A percentile compares a stretch with the other conserved stretches of the same genome.
Conservation (phyloP, 2,888 invertebrate genomes). For the Drymonia ruficornis region DNA sequence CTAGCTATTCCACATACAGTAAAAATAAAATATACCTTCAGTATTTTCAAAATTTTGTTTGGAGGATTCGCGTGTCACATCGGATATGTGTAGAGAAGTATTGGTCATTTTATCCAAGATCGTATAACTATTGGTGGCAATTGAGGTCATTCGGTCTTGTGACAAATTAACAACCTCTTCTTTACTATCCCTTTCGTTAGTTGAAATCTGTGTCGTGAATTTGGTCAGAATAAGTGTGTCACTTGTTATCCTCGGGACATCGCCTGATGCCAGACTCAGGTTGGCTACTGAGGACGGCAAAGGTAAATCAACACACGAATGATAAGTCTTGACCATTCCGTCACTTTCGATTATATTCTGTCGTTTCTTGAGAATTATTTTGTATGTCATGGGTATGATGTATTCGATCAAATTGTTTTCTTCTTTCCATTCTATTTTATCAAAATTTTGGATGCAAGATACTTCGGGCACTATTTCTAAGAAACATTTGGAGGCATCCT, state of each 20-base stretch:
- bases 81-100: conserved; percentile 14
- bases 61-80: background rate
- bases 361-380: conserved; percentile 61
- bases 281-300: conserved; percentile 41
- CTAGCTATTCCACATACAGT: background rate
- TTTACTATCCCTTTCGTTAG: background rate
- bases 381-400: conserved; percentile 68
- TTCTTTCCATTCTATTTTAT: conserved; percentile 63
- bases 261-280: conserved; percentile 45
- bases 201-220: conserved; percentile 7
- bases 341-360: conserved; percentile 17
- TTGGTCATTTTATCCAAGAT: conserved; percentile 20
- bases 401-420: conserved; percentile 60
- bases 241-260: conserved; percentile 56
- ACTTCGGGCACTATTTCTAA: conserved; percentile 73
- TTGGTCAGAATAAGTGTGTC: conserved; percentile 55
- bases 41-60: background rate
- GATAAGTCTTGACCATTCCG: conserved; percentile 55
- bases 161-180: conserved; percentile 1
- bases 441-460: conserved; percentile 58
- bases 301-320: conserved; percentile 71
- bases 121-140: conserved; percentile 8
- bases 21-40: background rate
- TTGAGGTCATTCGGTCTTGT: conserved; percentile 1
- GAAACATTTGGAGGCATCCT: conserved; percentile 53